Conservation (phyloP, 1,140 invertebrate species). For the Leptonema lineaticorne region DNA sequence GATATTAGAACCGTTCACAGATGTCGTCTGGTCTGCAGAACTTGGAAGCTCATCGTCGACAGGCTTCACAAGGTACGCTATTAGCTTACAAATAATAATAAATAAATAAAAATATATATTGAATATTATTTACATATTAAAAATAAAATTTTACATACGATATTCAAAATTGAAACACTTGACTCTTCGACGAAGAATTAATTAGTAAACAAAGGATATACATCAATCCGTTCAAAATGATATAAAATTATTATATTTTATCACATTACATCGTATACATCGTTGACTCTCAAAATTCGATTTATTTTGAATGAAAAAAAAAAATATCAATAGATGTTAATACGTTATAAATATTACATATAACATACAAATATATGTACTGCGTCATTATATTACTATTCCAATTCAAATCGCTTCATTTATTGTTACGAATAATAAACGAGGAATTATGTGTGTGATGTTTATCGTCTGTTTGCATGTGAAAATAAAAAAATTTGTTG, state of each 20-base stretch:
- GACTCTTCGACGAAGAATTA: neutral
- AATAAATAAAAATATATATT: neutral
- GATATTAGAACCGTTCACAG: constrained; percentile 25
- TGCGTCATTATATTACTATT: no score
- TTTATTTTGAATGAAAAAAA: no score
- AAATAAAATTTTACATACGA: neutral
- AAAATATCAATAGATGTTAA: no score
- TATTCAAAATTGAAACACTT: neutral
- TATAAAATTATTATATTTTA: neutral
- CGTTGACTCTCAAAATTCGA: no score
- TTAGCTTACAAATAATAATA: neutral
- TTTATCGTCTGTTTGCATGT: no score
- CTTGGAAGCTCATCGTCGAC: constrained; percentile 29
- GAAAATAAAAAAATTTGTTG: no score
- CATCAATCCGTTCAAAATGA: neutral
- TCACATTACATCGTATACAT: no score
- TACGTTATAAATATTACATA: no score
- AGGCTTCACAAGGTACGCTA: constrained; percentile 23
- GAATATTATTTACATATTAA: neutral
- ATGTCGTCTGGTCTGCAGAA: constrained; percentile 28
- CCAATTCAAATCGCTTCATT: no score
- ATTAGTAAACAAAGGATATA: neutral
- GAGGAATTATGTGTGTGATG: no score
- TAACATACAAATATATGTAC: no score
- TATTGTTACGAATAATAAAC: no score